A percentile compares a stretch with the other conserved stretches of the same genome.
These are phyloP conservation scores for Dryocosmus kuriphilus DNA, from an alignment of 2,888 invertebrate genomes.

Conservation along the genomic window DNA sequence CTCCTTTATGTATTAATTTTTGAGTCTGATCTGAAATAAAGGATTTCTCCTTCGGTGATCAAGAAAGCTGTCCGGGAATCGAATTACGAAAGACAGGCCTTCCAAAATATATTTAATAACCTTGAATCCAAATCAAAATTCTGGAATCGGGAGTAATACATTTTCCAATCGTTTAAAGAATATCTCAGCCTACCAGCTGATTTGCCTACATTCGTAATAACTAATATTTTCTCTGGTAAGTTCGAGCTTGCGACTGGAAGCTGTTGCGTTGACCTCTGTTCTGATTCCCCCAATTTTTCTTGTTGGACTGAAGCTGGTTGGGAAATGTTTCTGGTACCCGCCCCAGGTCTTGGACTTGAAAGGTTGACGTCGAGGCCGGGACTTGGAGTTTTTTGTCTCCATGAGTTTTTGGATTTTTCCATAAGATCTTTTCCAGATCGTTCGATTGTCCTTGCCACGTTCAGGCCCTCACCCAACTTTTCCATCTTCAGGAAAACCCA, in stretches of 20 bases:
- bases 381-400: constrained; percentile 6
- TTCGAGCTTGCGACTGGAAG: not conserved
- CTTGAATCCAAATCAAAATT: no score
- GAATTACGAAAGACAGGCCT: no score
- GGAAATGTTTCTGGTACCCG: constrained; percentile 19
- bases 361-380: constrained; percentile 29
- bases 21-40: constrained; percentile 3
- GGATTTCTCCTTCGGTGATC: no score
- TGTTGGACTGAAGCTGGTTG: not conserved
- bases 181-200: no score
- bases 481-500: constrained; percentile 8
- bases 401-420: constrained; percentile 23
- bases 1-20: constrained; percentile 23
- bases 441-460: constrained; percentile 5
- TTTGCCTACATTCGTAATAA: constrained; percentile 34
- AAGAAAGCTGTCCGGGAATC: no score
- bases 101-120: no score
- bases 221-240: not conserved
- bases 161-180: no score
- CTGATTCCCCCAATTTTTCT: not conserved
- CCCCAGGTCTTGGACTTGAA: constrained; percentile 21
- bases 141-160: no score
- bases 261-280: not conserved
- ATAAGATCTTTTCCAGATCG: not conserved
- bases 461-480: constrained; percentile 36